These are phyloP conservation scores for Pharmacophagus antenor DNA, from an alignment of 2,888 invertebrate species.

Conservation along the genomic window DNA sequence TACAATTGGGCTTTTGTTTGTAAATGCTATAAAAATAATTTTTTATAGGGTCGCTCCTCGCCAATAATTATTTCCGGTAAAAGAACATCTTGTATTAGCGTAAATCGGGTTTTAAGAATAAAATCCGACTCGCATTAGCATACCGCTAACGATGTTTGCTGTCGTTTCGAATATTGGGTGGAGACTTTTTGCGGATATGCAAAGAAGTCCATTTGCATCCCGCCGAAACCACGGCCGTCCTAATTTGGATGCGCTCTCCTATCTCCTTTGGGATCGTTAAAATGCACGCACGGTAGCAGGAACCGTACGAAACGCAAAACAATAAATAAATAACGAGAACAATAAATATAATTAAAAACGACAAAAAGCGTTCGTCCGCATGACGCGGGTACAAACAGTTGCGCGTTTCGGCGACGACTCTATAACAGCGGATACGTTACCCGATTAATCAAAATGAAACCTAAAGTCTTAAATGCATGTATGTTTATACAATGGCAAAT, in stretches of 20 bases:
- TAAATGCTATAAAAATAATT: conserved; percentile 51
- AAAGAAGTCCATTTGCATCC: conserved; percentile 68
- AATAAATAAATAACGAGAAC: conserved; percentile 78
- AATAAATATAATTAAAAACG: conserved; percentile 79
- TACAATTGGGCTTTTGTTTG: conserved; percentile 68
- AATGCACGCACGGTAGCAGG: conserved; percentile 74
- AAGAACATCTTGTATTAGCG: conserved; percentile 12
- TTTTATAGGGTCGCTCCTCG: conserved; percentile 14
- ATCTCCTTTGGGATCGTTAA: conserved; percentile 69
- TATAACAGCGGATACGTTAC: conserved; percentile 56
- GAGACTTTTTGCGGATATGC: conserved; percentile 58
- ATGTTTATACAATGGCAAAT: conserved; percentile 42
- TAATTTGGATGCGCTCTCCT: conserved; percentile 74
- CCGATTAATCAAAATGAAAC: conserved; percentile 42
- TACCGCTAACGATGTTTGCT: conserved; percentile 65
- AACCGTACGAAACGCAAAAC: conserved; percentile 67
- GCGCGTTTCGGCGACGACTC: conserved; percentile 66
- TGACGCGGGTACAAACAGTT: conserved; percentile 70
- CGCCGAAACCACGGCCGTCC: conserved; percentile 55
- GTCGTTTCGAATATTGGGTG: conserved; percentile 50
- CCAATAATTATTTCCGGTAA: conserved; percentile 14
- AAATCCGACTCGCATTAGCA: conserved; percentile 15
- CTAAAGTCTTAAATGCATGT: conserved; percentile 37
- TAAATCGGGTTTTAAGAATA: conserved; percentile 2
- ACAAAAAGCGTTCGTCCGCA: conserved; percentile 75